Conservation (phyloP, 2,888 invertebrate genomes). For the Drosophila differens region DNA sequence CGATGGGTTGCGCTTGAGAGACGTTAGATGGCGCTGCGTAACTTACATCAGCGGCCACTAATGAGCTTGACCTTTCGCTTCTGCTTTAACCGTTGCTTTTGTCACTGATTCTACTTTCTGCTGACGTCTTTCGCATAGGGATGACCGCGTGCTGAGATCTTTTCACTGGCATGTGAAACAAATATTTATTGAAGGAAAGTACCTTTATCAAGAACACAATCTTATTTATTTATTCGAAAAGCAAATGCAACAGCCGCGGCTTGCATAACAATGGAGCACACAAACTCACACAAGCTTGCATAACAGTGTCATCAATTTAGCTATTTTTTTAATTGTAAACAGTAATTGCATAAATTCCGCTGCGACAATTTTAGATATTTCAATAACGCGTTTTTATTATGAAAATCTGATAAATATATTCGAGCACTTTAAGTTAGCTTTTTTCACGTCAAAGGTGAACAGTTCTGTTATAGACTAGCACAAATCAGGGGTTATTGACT, state of each 20-base stretch:
- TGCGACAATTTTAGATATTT: background rate
- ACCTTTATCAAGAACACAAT: conserved; percentile 3
- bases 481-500: background rate
- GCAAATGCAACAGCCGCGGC: background rate
- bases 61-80: conserved; percentile 55
- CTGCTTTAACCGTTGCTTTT: conserved; percentile 10
- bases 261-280: background rate
- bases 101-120: conserved; percentile 12
- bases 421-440: background rate
- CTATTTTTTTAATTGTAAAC: background rate
- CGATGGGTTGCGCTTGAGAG: conserved; percentile 26
- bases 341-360: background rate
- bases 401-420: background rate
- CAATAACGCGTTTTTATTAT: background rate
- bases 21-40: conserved; percentile 46
- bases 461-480: background rate
- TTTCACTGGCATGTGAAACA: background rate
- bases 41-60: conserved; percentile 43
- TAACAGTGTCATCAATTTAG: background rate
- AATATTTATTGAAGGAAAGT: background rate
- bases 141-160: conserved; percentile 19
- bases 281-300: background rate
- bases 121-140: conserved; percentile 18
- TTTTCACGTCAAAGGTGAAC: background rate
- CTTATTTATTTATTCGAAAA: conserved; percentile 2